Evolutionary conservation across 2,888 invertebrate species (phyloP).

Genomic region (Cheiracanthium punctorium): DNA sequence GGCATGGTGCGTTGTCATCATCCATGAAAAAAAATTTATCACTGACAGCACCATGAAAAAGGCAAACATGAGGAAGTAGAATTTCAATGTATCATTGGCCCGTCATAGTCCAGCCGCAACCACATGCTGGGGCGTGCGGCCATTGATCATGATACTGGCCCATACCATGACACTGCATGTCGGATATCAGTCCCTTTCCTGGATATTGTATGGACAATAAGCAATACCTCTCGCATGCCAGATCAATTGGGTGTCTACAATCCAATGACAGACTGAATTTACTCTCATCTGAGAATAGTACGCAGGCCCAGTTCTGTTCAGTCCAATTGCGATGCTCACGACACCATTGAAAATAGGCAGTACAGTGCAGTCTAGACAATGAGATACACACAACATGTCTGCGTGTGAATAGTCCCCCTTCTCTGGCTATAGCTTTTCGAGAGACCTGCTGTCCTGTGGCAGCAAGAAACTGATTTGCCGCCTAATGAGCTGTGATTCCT

Average conservation of each 20-base stretch:
- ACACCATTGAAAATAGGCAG: slow-evolving; percentile 24
- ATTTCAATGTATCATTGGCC: not conserved
- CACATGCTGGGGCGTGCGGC: slow-evolving; percentile 2
- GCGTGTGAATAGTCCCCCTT: not conserved
- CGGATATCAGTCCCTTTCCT: no score
- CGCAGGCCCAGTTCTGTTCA: not conserved
- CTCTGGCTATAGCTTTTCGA: slow-evolving; percentile 11
- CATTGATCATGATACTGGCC: slow-evolving; percentile 16
- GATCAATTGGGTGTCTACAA: not conserved
- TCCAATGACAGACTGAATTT: not conserved
- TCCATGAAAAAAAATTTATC: not conserved
- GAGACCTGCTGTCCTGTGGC: slow-evolving; percentile 5
- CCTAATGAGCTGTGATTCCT: not conserved
- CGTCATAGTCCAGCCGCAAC: not conserved
- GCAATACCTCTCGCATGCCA: not conserved
- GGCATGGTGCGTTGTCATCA: not conserved
- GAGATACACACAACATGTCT: not conserved
- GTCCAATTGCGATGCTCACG: slow-evolving; percentile 23
- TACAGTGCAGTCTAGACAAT: not conserved
- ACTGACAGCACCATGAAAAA: not conserved
- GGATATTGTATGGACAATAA: slow-evolving; percentile 3
- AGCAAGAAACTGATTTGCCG: slow-evolving; percentile 6
- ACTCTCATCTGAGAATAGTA: not conserved
- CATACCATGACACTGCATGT: slow-evolving; percentile 9
- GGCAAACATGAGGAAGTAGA: not conserved